A percentile compares a stretch with the other conserved stretches of the same genome.
Conservation (phyloP, 2,888 invertebrate species). For the Drosophila flavopinicola region DNA sequence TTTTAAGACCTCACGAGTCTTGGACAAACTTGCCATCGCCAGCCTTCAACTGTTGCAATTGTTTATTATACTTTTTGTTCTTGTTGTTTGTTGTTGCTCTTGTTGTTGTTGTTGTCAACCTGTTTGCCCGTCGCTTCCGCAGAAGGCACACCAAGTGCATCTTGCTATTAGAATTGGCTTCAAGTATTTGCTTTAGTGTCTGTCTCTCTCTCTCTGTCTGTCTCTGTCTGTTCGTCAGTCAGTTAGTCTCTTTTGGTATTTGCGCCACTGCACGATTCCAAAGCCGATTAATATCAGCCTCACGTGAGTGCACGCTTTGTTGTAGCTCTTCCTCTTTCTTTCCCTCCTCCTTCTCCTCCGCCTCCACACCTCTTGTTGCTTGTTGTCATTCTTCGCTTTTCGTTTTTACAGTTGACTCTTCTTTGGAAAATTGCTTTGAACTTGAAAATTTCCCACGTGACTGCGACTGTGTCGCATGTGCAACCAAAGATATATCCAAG, state of each 20-base stretch:
- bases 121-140: conserved; percentile 59
- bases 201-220: conserved; percentile 8
- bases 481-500: conserved; percentile 11
- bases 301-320: conserved; percentile 77
- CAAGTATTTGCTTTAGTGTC: conserved; percentile 39
- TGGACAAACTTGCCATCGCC: conserved; percentile 18
- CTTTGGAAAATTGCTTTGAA: conserved; percentile 76
- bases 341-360: conserved; percentile 1
- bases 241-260: conserved; percentile 7
- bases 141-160: conserved; percentile 34
- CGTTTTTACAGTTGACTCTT: conserved; percentile 62
- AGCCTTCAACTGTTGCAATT: conserved; percentile 41
- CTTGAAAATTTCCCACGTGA: conserved; percentile 81
- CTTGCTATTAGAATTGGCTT: conserved; percentile 31
- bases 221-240: conserved; percentile 4
- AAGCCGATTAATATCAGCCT: conserved; percentile 78
- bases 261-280: conserved; percentile 65
- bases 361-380: conserved; percentile 14
- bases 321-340: conserved; percentile 23
- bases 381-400: conserved; percentile 39
- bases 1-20: conserved; percentile 2
- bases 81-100: conserved; percentile 19
- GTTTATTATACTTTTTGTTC: conserved; percentile 24
- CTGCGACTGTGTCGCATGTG: conserved; percentile 45
- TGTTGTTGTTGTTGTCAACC: conserved; percentile 53